A percentile compares a stretch with the other conserved stretches of the same genome.
Evolutionary conservation across 2,797 vertebrate genomes (phyloP).

Genomic region (Ctenopoma multispine): DNA sequence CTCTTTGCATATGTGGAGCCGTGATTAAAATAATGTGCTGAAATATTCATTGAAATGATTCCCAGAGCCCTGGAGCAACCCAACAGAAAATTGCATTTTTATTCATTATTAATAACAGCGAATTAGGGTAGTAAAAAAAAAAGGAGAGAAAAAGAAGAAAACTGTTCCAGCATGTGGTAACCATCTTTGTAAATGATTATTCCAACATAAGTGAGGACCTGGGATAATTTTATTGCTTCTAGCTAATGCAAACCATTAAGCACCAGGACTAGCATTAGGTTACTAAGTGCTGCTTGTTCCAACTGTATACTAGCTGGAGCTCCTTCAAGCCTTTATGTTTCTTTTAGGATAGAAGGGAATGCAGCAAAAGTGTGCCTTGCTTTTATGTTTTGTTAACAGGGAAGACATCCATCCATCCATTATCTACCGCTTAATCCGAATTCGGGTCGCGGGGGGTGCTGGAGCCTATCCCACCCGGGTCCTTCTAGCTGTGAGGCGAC

Average conservation of each 20-base stretch:
- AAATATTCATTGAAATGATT: conserved; percentile 99
- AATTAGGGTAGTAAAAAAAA: conserved; percentile 92
- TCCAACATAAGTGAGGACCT: conserved; percentile 89
- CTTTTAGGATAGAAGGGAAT: conserved; percentile 41
- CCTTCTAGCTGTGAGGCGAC: too few relatives aligned
- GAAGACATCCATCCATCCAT: conserved; percentile 46
- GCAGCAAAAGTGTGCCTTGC: conserved; percentile 46
- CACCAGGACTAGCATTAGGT: conserved; percentile 80
- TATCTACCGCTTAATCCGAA: too few relatives aligned
- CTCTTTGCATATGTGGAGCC: conserved; percentile 86
- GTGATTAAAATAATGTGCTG: conserved; percentile 99
- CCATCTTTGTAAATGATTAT: conserved; percentile 99
- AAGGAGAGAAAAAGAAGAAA: conserved; percentile 60
- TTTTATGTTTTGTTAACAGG: conserved; percentile 65
- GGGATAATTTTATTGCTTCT: conserved; percentile 92
- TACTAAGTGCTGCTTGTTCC: conserved; percentile 82
- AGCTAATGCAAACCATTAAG: conserved; percentile 94
- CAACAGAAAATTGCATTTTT: conserved; percentile 96
- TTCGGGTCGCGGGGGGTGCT: too few relatives aligned
- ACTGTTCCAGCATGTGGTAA: conserved; percentile 93
- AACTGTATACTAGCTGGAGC: conserved; percentile 68
- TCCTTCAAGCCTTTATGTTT: conserved; percentile 70
- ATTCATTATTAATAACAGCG: conserved; percentile 99
- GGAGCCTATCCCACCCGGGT: too few relatives aligned
- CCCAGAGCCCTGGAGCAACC: conserved; percentile 92